A percentile compares a stretch with the other conserved stretches of the same genome.
Conservation (phyloP, 2,113 vertebrate species). For the Crocuta crocuta region DNA sequence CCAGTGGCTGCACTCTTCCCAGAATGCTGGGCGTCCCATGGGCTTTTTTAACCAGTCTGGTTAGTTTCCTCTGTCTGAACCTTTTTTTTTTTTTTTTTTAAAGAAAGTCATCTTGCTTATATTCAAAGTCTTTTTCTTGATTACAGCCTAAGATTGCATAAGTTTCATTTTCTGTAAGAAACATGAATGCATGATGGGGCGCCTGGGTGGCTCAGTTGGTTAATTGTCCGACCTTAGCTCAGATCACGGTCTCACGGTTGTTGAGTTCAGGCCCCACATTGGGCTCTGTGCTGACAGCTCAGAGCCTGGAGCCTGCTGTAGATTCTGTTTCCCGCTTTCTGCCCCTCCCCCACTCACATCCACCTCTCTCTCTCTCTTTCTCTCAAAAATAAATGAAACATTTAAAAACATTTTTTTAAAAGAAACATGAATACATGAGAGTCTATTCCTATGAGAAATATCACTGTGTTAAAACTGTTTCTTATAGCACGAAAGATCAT, state of each 20-base stretch:
- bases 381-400: too few relatives aligned
- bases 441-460: constrained; percentile 31
- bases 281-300: too few relatives aligned
- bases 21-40: neutral
- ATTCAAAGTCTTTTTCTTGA: neutral
- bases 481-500: constrained; percentile 79
- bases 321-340: too few relatives aligned
- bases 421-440: neutral
- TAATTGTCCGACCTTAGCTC: too few relatives aligned
- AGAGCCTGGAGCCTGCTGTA: too few relatives aligned
- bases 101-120: neutral
- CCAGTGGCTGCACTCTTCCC: neutral
- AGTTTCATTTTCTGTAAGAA: constrained; percentile 27
- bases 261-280: too few relatives aligned
- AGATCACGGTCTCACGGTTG: too few relatives aligned
- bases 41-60: neutral
- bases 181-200: neutral
- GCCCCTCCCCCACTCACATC: too few relatives aligned
- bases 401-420: too few relatives aligned
- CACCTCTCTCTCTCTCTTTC: too few relatives aligned
- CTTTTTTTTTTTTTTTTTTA: neutral
- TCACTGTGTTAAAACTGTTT: constrained; percentile 47
- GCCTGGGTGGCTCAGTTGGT: too few relatives aligned
- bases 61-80: neutral
- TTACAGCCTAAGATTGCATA: neutral